A percentile compares a stretch with the other conserved stretches of the same genome.
These are phyloP conservation scores for Ochotona princeps DNA, from an alignment of 2,113 vertebrate genomes.

Conservation along the genomic window DNA sequence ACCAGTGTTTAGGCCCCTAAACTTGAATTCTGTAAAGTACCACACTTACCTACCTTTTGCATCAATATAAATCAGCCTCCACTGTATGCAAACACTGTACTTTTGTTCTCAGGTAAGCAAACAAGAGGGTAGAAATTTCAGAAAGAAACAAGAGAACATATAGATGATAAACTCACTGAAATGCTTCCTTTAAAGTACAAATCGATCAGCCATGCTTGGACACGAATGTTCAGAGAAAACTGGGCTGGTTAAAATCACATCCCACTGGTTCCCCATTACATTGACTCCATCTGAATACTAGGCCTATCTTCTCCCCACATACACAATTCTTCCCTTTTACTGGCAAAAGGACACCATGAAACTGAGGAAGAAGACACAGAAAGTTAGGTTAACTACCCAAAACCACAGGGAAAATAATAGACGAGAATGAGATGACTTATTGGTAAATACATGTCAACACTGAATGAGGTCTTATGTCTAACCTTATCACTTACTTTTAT, in stretches of 20 bases:
- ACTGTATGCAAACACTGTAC: not conserved
- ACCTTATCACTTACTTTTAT: not conserved
- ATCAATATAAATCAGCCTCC: not conserved
- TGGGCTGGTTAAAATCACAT: not conserved
- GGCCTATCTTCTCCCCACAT: not conserved
- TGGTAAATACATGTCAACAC: not conserved
- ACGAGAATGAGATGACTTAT: not conserved
- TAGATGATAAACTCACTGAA: not conserved
- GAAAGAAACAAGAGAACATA: not conserved
- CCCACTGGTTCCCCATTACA: not conserved
- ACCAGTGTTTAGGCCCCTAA: too few relatives aligned
- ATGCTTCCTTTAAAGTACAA: not conserved
- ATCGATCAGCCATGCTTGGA: not conserved
- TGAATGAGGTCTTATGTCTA: not conserved
- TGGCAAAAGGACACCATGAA: not conserved
- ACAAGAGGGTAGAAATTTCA: not conserved
- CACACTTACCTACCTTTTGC: not conserved
- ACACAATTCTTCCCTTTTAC: not conserved
- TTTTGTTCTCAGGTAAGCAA: not conserved
- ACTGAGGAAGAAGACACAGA: not conserved
- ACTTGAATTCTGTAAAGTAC: not conserved
- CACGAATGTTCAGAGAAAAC: slow-evolving; percentile 28
- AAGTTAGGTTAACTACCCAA: not conserved
- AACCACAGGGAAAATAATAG: not conserved
- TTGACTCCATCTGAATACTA: not conserved